Evolutionary conservation across 2,797 vertebrate species (phyloP).

Genomic region (Sandelia bainsii): DNA sequence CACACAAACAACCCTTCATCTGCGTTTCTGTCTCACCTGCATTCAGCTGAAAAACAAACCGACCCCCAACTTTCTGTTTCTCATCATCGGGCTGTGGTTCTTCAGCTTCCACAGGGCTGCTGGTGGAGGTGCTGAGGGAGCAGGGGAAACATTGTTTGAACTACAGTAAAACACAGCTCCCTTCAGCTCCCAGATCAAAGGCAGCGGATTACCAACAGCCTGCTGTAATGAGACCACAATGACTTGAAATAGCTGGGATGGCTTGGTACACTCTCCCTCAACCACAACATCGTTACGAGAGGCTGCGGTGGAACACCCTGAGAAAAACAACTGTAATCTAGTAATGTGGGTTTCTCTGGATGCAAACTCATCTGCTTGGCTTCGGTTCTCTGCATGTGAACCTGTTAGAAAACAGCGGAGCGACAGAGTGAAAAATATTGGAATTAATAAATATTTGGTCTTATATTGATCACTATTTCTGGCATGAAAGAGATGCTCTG

Average conservation of each 20-base stretch:
- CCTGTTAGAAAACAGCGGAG: neutral
- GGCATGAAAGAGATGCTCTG: neutral
- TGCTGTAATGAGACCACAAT: constrained; percentile 76
- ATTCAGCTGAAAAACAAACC: constrained; percentile 36
- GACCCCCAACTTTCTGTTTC: neutral
- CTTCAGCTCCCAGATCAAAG: constrained; percentile 78
- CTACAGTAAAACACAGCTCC: constrained; percentile 71
- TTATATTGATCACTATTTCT: constrained; percentile 6
- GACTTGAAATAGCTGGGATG: constrained; percentile 69
- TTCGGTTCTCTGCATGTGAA: constrained; percentile 20
- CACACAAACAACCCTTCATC: constrained; percentile 26
- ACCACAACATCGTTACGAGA: constrained; percentile 49
- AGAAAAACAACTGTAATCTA: constrained; percentile 79
- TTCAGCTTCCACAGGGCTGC: constrained; percentile 59
- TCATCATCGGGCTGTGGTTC: constrained; percentile 30
- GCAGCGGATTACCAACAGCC: constrained; percentile 78
- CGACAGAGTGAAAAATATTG: neutral
- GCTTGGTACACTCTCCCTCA: constrained; percentile 46
- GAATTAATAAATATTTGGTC: constrained; percentile 10
- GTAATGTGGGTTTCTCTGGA: constrained; percentile 75
- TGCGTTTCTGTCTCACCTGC: constrained; percentile 33
- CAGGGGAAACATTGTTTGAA: constrained; percentile 70
- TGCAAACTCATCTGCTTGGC: constrained; percentile 56
- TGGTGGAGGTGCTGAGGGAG: constrained; percentile 74
- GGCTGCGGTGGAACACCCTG: constrained; percentile 64